Conservation (phyloP, 92 coral and sea anemone species). For the Porites divaricata region DNA sequence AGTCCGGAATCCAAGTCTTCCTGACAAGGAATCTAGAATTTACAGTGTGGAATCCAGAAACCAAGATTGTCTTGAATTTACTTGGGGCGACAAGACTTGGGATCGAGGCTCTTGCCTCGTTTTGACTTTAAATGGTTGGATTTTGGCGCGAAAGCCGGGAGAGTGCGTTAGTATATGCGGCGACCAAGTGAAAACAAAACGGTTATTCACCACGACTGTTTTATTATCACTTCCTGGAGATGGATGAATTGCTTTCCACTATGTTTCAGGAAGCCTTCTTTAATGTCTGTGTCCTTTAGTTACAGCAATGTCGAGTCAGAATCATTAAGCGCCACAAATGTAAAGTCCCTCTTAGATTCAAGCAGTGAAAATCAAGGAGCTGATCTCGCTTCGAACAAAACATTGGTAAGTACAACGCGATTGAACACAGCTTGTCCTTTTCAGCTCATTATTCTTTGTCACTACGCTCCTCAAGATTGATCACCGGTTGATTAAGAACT, state of each 20-base stretch:
- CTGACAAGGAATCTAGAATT: too few relatives aligned
- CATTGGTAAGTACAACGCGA: constrained; percentile 48
- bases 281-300: background rate
- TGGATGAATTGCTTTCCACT: background rate
- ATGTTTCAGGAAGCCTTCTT: background rate
- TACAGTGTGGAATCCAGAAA: too few relatives aligned
- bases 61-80: too few relatives aligned
- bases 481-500: too few relatives aligned
- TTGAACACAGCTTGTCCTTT: too few relatives aligned
- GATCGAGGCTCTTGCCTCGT: constrained; percentile 29
- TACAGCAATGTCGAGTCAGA: constrained; percentile 83
- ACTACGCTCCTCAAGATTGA: too few relatives aligned
- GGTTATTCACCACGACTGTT: too few relatives aligned
- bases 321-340: constrained; percentile 70
- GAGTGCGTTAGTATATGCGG: constrained; percentile 37
- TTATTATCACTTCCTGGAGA: too few relatives aligned
- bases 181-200: too few relatives aligned
- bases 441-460: too few relatives aligned
- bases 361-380: constrained; percentile 48
- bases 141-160: constrained; percentile 29
- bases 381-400: constrained; percentile 51
- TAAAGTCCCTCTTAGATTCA: constrained; percentile 69
- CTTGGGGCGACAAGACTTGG: background rate
- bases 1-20: too few relatives aligned
- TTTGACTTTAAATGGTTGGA: constrained; percentile 18